Conservation (phyloP, 1,140 invertebrate genomes). For the Vanessa tameamea region DNA sequence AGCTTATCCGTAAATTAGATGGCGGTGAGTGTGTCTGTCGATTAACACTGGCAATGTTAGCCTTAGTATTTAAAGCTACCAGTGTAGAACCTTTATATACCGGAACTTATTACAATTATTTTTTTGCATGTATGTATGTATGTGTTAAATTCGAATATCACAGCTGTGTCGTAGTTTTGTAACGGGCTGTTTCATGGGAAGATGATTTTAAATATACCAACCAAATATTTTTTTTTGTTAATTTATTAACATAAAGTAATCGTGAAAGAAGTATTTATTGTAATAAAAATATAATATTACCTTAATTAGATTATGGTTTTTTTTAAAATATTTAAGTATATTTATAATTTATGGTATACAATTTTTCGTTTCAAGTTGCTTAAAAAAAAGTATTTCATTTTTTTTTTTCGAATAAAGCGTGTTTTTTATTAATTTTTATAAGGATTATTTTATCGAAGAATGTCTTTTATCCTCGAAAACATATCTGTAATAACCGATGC, state of each 20-base stretch:
- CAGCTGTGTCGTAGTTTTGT: no score
- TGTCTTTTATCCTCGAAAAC: conserved; percentile 3
- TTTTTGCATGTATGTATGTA: no score
- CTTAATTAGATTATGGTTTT: conserved; percentile 15
- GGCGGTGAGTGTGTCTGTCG: background rate
- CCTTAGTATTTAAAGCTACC: background rate
- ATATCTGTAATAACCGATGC: conserved; percentile 19
- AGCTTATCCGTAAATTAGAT: background rate
- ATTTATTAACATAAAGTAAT: no score
- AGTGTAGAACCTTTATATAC: background rate
- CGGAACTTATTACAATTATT: no score
- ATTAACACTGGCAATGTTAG: background rate
- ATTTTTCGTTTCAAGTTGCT: conserved; percentile 18
- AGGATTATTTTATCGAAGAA: background rate
- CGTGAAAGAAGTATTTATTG: background rate
- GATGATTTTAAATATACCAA: no score
- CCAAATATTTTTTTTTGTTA: no score
- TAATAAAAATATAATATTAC: conserved; percentile 10
- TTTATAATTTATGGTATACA: conserved; percentile 24
- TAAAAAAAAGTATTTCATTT: conserved; percentile 22
- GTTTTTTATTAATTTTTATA: conserved; percentile 16
- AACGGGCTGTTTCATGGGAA: no score
- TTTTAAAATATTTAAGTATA: conserved; percentile 9
- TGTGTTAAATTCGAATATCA: no score
- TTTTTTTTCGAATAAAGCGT: background rate